Base-by-base conservation (phyloP, 2,888 invertebrate species). In the Pterostichus niger region DNA sequence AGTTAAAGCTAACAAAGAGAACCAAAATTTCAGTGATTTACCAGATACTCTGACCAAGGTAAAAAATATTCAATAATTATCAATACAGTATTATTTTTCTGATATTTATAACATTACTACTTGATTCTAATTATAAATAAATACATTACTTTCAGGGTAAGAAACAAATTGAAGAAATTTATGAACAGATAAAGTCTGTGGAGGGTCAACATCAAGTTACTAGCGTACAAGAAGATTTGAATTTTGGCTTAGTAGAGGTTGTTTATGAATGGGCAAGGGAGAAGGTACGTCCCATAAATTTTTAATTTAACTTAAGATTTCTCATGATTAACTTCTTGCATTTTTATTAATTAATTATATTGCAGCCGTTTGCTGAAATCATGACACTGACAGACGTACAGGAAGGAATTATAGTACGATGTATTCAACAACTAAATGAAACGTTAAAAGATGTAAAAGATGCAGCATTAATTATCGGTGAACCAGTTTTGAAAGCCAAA, bases 251-350 rank as follows among this genome's bases (percentile, higher is more conserved):
- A n/a, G 94, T 97, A 31, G 93, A 96, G 87, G 98, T 98, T 0
- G 98, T 99, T 0, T 97, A 98, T 89, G 96, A 98, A 88, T 99
- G 99, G 99, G 98, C 99, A 0, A 92, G 94, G 71, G 96, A 97
- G 86, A 95, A 94, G 92, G 95, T 95, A 89, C 88, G 40, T 40
- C 5, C 9, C 7, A 6, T 9, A 7, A 40, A 40, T 40, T 40
- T 7, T 7, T 40, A 40, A 40, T 40, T 40, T 40, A 7, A 40
- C 40, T 40, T 7, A 24, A 2, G 1, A 24, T 24, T 24, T 24
- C 24, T 24, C 2, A 24, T 24, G 3, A 24, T 24, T 54, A 56
- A 49, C n/a, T n/a, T n/a, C n/a, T n/a, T 9, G 1, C 64, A 71
- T 77, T 82, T 71, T 71, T n/a, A 13, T 84, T n/a, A 56, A 24